Base-by-base conservation (phyloP, 1,140 invertebrate genomes). In the Solenopsis invicta region DNA sequence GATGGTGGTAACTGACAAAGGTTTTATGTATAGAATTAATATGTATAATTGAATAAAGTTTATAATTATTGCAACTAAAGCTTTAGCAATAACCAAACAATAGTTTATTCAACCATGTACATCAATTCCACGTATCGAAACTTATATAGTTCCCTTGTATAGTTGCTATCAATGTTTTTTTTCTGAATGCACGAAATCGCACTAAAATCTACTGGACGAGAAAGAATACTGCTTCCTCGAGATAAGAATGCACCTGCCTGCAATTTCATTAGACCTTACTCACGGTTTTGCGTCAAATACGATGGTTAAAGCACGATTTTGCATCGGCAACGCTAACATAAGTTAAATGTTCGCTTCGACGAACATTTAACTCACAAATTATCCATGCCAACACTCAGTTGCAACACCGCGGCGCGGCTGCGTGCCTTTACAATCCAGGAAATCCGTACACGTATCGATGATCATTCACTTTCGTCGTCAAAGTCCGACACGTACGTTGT, bases 191-290 rank as follows among this genome's bases (percentile, higher is more conserved):
- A 66, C 4, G 1, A 29, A 54, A 52, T 67, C 13, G 29, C 29
- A n/a, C 9, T 29, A 29, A 77, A 77, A 77, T 48, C 10, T 10
- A 0, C 9, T 12, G 10, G 41, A 54, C 56, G 24, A 54, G 3
- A 37, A 37, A 54, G 3, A 37, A 3, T 71, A 41, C 34, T 80
- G 41, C 41, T 77, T 62, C 56, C 2, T 29, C 5, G 21, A 10
- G 34, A 37, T 82, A 82, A 74, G 69, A 59, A 84, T 34, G 18
- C 18, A 74, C 24, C 54, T 74, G 80, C 8, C 18, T 62, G 29
- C 54, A 4, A 61, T 84, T 75, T 48, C 10, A 61, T 75, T 61
- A 24, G 54, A 75, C 69, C 80, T 84, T 74, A 59, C 24, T 74
- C 67, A 21, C 21, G 67, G 18, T 21, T 52, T 24, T 18, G 54